Evolutionary conservation across 2,888 invertebrate species (phyloP), one percentile per base, ranked within the genome.

Genomic region (Micoletzkya japonica): DNA sequence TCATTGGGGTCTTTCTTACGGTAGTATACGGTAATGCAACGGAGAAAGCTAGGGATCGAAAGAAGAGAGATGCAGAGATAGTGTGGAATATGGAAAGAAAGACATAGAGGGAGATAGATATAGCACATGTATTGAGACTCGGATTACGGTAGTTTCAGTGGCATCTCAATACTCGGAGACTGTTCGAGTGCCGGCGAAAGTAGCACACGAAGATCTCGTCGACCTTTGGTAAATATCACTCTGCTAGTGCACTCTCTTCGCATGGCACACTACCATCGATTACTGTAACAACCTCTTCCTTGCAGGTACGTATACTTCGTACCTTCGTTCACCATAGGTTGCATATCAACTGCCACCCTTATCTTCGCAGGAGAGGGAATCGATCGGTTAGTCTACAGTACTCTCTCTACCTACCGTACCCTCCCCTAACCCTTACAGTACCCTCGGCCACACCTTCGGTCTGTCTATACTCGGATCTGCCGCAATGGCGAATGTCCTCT

Each of bases 281-380:
- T 28, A 7, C 2, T 37, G 20, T n/a, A n/a, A 30, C 28, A 24
- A 30, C 39, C 32, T 14, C n/a, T 20, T 39, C 14, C 37, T 28
- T 49, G 44, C 49, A 61, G 61, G 61, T 61, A 61, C n/a, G 44
- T 61, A 6, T 61, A 61, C 36, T 36, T 61, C 30, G 34, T 61
- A 24, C 61, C 39, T 14, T 61, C 30, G 1, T n/a, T 49, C 28
- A 36, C 36, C 14, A 32, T 61, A 24, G 61, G 30, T 30, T 26
- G 26, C 30, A 14, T 61, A 4, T 61, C 61, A 20, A 49, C 49
- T 49, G 36, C 61, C 1, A 61, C 34, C 32, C 32, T 61, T 7
- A 61, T 61, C 49, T 61, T 61, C 32, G 49, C 39, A 3, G 61
- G 61, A 49, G 61, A 61, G 26, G 61, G 44, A 49, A 44, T 61